These are phyloP conservation scores for Kradibia gibbosae DNA, from an alignment of 1,140 invertebrate species.

Conservation along the genomic window DNA sequence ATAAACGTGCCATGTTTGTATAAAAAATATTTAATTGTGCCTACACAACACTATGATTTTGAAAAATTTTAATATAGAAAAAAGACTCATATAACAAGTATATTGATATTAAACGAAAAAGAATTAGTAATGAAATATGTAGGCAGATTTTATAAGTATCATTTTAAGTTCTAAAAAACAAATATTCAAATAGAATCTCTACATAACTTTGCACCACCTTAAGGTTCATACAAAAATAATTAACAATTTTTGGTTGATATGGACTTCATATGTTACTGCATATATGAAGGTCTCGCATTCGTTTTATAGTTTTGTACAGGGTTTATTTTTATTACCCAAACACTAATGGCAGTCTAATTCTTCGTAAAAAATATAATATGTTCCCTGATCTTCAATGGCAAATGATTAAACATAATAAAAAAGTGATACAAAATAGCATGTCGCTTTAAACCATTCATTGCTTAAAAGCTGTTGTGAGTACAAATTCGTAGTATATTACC, in stretches of 20 bases:
- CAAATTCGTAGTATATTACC: slow-evolving; percentile 21
- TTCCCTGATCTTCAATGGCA: slow-evolving; percentile 34
- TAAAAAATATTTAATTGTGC: slow-evolving; percentile 25
- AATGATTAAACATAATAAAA: slow-evolving; percentile 34
- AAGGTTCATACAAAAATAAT: slow-evolving; percentile 18
- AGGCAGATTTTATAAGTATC: slow-evolving; percentile 4
- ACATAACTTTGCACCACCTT: slow-evolving; percentile 9
- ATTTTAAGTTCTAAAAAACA: slow-evolving; percentile 6
- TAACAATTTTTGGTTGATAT: slow-evolving; percentile 47
- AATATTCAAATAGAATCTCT: slow-evolving; percentile 13
- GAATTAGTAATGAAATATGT: slow-evolving; percentile 12
- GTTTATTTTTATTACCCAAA: slow-evolving; percentile 24
- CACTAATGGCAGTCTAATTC: slow-evolving; percentile 43
- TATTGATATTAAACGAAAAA: slow-evolving; percentile 6
- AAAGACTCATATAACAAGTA: not conserved
- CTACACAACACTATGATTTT: not conserved
- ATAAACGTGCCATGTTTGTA: not conserved
- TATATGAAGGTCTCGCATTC: slow-evolving; percentile 22
- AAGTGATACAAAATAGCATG: slow-evolving; percentile 45
- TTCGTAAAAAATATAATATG: slow-evolving; percentile 20
- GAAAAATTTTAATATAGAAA: not conserved
- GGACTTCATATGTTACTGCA: slow-evolving; percentile 14
- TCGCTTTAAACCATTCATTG: slow-evolving; percentile 2
- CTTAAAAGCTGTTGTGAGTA: not conserved
- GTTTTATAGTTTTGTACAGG: slow-evolving; percentile 38